These are phyloP conservation scores for Grammomys surdaster DNA, from an alignment of 2,113 vertebrate genomes.

Conservation along the genomic window DNA sequence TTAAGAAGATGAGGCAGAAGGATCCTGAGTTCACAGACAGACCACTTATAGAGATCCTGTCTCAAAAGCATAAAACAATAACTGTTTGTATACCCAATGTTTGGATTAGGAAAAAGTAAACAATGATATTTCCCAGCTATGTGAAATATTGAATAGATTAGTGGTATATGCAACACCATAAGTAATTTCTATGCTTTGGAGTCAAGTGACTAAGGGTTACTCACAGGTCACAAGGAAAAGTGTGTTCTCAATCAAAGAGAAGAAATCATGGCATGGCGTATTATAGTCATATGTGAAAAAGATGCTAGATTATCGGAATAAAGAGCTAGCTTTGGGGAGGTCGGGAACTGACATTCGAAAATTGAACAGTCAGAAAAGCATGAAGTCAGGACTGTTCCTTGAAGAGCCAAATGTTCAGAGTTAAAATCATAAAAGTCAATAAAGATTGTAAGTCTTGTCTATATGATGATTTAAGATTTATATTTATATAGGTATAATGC, in stretches of 20 bases:
- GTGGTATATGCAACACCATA: not conserved
- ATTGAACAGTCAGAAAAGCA: not conserved
- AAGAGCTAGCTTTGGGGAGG: not conserved
- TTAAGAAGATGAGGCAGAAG: not conserved
- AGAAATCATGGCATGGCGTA: not conserved
- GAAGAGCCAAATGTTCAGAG: not conserved
- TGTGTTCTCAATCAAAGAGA: not conserved
- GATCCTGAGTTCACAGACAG: too few species aligned
- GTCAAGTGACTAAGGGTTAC: not conserved
- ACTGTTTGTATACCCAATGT: not conserved
- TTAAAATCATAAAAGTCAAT: not conserved
- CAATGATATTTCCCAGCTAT: not conserved
- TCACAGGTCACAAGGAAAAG: not conserved
- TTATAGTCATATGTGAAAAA: not conserved
- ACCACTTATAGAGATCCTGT: not conserved
- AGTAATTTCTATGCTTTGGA: not conserved
- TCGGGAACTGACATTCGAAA: not conserved
- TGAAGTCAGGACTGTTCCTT: not conserved
- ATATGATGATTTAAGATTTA: not conserved
- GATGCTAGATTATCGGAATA: not conserved
- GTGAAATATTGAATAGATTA: not conserved
- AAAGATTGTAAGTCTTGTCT: not conserved
- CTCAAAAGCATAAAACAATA: not conserved
- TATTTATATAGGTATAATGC: too few species aligned
- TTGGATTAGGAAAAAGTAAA: not conserved